phyloP scores from a whole-genome alignment of 1,140 invertebrate species.

The Achroia grisella region DNA sequence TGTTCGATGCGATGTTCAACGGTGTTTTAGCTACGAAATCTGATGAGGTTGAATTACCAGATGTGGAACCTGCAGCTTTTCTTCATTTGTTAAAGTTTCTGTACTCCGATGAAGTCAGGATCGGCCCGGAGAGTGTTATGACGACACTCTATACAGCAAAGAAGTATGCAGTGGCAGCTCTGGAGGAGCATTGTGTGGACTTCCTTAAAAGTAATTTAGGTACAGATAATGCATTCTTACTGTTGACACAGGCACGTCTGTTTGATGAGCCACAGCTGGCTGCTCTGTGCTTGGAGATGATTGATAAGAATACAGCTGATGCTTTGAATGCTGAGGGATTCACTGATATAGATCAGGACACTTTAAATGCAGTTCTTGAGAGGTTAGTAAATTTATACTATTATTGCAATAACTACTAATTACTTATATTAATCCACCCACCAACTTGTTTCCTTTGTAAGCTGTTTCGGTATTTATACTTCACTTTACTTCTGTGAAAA shows the following conservation, averaged over 20 bases:
- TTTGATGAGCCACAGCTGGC: conserved; percentile 88
- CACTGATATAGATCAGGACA: conserved; percentile 90
- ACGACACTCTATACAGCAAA: conserved; percentile 90
- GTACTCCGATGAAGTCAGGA: conserved; percentile 90
- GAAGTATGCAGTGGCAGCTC: conserved; percentile 88
- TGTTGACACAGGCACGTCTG: conserved; percentile 85
- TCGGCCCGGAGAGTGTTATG: conserved; percentile 91
- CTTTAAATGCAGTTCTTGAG: conserved; percentile 85
- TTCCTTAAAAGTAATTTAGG: conserved; percentile 87
- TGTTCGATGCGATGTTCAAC: conserved; percentile 93
- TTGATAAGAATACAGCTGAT: conserved; percentile 90
- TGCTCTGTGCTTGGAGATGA: conserved; percentile 86
- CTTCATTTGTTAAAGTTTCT: conserved; percentile 82
- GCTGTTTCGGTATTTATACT: no score
- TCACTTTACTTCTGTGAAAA: no score
- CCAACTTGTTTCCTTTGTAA: no score
- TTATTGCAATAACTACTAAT: no score
- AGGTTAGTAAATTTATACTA: conserved; percentile 36
- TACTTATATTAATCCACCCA: no score
- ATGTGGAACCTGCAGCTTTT: conserved; percentile 88
- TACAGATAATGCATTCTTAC: conserved; percentile 89
- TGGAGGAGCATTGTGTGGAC: conserved; percentile 90
- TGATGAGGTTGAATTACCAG: conserved; percentile 85
- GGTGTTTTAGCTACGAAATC: conserved; percentile 80
- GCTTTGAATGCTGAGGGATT: conserved; percentile 90